A percentile compares a stretch with the other conserved stretches of the same genome.
Conservation (phyloP, 2,113 vertebrate genomes). For the Bostrychus sinensis region DNA sequence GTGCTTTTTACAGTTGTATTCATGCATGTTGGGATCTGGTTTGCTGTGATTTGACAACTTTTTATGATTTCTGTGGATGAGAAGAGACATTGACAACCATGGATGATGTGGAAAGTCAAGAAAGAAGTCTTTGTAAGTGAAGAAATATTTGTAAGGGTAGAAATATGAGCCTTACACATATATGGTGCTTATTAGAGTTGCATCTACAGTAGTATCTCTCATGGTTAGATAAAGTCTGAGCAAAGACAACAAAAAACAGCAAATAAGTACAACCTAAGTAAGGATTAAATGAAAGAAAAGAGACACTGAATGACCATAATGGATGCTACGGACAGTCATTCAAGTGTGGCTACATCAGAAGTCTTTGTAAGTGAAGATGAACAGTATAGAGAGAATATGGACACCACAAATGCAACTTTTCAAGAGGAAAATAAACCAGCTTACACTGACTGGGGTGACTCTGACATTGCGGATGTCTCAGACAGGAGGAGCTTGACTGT, state of each 20-base stretch:
- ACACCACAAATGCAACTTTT: neutral
- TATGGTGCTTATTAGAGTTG: too few relatives aligned
- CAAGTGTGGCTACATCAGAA: neutral
- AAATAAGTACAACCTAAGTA: too few relatives aligned
- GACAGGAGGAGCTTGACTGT: conserved; percentile 3
- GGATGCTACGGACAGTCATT: neutral
- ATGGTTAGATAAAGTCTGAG: too few relatives aligned
- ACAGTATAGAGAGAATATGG: neutral
- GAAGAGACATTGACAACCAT: neutral
- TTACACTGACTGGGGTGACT: neutral
- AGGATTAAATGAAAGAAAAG: too few relatives aligned
- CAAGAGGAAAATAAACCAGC: neutral
- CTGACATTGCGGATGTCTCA: conserved; percentile 5
- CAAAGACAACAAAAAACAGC: too few relatives aligned
- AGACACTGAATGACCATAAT: too few relatives aligned
- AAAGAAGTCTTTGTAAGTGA: neutral
- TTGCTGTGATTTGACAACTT: neutral
- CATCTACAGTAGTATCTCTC: too few relatives aligned
- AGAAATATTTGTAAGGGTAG: too few relatives aligned
- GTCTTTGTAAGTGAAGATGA: neutral
- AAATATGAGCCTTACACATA: too few relatives aligned
- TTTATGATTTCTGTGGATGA: neutral
- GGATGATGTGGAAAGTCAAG: neutral
- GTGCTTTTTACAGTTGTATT: too few relatives aligned
- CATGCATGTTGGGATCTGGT: too few relatives aligned